Base-by-base conservation (phyloP, 2,113 vertebrate genomes). In the Hydrolagus affinis region DNA sequence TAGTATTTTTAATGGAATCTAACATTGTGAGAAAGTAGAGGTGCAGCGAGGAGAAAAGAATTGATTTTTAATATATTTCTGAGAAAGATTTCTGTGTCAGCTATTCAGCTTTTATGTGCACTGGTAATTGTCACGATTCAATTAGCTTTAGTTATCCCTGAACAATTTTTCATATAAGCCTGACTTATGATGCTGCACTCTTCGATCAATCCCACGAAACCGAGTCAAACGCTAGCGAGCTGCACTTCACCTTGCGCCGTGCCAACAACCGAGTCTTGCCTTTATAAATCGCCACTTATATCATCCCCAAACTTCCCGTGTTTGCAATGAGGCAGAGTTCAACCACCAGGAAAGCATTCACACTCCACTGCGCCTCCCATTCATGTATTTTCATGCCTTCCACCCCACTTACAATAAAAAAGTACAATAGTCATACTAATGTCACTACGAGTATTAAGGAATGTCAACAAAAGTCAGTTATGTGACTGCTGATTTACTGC, bases 21-120 rank as follows among this genome's bases (percentile, higher is more conserved):
- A 83, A 83, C 28, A 28, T 32, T 68, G 60, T 68, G 28, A 83
- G 77, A 66, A 30, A 30, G 14, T 19, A 44, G 44, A 44, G 17
- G 25, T 32, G 25, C 77, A 30, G 59, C 12, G 77, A 66, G 62
- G 11, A 30, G 17, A 80, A 62, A 28, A 64, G 77, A 17, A 83
- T 83, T 83, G 77, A 83, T 83, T 83, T 83, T 83, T 66, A 83
- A 83, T 83, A 30, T 66, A 83, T 66, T 62, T 80, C 64, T 83
- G n/a, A 66, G 25, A 83, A 30, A 25, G 30, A 8, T 19, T 83
- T 60, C 30, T 30, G 60, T 83, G 60, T 66, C 59, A 83, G 77
- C 77, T 30, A 83, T 66, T 83, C 77, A 66, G 62, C 59, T 60
- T 83, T 83, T 83, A 83, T 64, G 77, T 83, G 77, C 62, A 83